phyloP scores from a whole-genome alignment of 2,113 vertebrate species.

The Pelmatolapia mariae region DNA sequence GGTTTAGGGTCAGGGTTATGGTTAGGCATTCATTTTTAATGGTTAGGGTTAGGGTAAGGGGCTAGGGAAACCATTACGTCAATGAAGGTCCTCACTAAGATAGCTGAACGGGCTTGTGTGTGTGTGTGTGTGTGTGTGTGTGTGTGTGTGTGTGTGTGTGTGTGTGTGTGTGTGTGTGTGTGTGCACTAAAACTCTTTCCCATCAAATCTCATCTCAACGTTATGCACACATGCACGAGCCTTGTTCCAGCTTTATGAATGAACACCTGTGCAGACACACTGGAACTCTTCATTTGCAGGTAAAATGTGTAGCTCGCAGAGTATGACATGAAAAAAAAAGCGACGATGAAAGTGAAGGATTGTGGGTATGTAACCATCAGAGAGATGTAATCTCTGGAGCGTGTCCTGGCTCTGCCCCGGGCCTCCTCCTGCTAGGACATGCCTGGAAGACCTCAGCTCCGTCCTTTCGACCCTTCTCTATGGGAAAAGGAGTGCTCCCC shows the following conservation, averaged over 20 bases:
- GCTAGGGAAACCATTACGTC: background rate
- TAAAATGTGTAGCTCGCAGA: background rate
- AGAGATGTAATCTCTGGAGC: background rate
- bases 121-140: background rate
- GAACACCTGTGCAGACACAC: background rate
- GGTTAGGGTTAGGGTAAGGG: background rate
- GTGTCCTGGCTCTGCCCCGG: background rate
- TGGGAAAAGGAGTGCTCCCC: background rate
- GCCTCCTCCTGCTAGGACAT: background rate
- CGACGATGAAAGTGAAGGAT: background rate
- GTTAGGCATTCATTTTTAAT: background rate
- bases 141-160: background rate
- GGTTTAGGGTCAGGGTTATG: background rate
- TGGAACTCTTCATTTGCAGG: background rate
- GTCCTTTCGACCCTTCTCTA: background rate
- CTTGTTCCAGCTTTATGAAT: background rate
- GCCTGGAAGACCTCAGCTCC: background rate
- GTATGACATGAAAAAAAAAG: background rate
- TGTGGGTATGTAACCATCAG: background rate
- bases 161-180: background rate
- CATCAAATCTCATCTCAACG: background rate
- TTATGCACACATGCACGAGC: background rate
- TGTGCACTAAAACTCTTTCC: background rate
- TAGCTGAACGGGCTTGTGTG: background rate
- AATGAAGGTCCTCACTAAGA: background rate